phyloP scores from a whole-genome alignment of 1,140 invertebrate species.

The Trachymyrmex septentrionalis region DNA sequence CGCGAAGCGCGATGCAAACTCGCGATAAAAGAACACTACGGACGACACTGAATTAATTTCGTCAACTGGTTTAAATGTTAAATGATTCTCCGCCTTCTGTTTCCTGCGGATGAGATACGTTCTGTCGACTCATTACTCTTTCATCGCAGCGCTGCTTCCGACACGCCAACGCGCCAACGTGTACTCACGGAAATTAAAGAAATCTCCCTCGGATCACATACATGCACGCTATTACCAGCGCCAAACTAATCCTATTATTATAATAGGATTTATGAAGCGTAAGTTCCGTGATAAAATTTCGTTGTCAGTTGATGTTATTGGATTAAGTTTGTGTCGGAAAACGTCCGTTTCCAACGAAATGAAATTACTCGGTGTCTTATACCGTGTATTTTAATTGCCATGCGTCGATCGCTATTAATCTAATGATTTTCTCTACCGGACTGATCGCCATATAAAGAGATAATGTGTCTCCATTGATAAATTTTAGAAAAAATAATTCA shows the following conservation, averaged over 20 bases:
- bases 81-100: not conserved
- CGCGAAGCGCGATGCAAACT: not conserved
- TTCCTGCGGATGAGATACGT: not conserved
- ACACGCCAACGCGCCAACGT: slow-evolving; percentile 11
- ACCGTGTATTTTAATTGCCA: slow-evolving; percentile 15
- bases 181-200: slow-evolving; percentile 47
- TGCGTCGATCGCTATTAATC: slow-evolving; percentile 17
- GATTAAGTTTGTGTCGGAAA: slow-evolving; percentile 31
- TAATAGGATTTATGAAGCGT: slow-evolving; percentile 45
- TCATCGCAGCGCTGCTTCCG: slow-evolving; percentile 27
- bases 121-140: slow-evolving; percentile 41
- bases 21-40: not conserved
- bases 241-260: slow-evolving; percentile 42
- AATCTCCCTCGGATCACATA: slow-evolving; percentile 28
- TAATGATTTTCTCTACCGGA: not conserved
- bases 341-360: slow-evolving; percentile 15
- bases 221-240: slow-evolving; percentile 22
- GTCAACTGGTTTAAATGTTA: slow-evolving; percentile 21
- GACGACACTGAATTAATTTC: slow-evolving; percentile 21
- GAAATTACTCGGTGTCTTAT: slow-evolving; percentile 29
- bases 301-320: slow-evolving; percentile 46
- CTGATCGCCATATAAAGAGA: not conserved
- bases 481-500: not conserved
- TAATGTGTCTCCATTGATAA: not conserved
- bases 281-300: slow-evolving; percentile 44